These are phyloP conservation scores for Hermatobates lingyangjiaoensis DNA, from an alignment of 1,140 invertebrate species.

Conservation along the genomic window DNA sequence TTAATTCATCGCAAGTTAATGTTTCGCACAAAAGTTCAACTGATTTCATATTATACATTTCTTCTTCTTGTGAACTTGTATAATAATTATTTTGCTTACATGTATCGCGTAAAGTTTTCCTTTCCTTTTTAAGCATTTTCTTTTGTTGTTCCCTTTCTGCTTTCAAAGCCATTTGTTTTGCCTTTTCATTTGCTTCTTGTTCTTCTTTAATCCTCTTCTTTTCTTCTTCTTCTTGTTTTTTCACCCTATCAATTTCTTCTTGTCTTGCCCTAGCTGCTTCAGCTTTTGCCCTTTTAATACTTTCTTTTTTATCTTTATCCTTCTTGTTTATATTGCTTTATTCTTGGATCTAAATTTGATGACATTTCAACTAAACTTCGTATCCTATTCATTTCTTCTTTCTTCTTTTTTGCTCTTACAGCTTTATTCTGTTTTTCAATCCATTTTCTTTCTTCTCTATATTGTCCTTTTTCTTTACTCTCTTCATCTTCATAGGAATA, in stretches of 20 bases:
- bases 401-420: constrained; percentile 75
- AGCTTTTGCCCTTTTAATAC: constrained; percentile 74
- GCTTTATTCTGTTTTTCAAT: constrained; percentile 96
- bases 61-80: constrained; percentile 47
- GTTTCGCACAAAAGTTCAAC: constrained; percentile 78
- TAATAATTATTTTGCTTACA: constrained; percentile 83
- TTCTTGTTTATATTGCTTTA: constrained; percentile 82
- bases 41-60: constrained; percentile 65
- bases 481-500: constrained; percentile 99
- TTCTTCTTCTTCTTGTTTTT: constrained; percentile 45
- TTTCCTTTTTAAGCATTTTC: constrained; percentile 64
- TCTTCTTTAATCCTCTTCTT: constrained; percentile 55
- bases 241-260: constrained; percentile 55
- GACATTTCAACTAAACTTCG: constrained; percentile 78
- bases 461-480: constrained; percentile 92
- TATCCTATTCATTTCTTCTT: constrained; percentile 88
- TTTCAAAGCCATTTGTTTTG: constrained; percentile 55
- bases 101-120: constrained; percentile 63
- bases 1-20: constrained; percentile 35
- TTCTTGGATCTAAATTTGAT: constrained; percentile 83
- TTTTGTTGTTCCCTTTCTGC: constrained; percentile 73
- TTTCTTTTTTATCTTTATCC: constrained; percentile 78
- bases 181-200: constrained; percentile 60
- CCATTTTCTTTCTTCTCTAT: constrained; percentile 81
- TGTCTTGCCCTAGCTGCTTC: constrained; percentile 66